Conservation (phyloP, 2,888 invertebrate species). For the Apamea monoglypha region DNA sequence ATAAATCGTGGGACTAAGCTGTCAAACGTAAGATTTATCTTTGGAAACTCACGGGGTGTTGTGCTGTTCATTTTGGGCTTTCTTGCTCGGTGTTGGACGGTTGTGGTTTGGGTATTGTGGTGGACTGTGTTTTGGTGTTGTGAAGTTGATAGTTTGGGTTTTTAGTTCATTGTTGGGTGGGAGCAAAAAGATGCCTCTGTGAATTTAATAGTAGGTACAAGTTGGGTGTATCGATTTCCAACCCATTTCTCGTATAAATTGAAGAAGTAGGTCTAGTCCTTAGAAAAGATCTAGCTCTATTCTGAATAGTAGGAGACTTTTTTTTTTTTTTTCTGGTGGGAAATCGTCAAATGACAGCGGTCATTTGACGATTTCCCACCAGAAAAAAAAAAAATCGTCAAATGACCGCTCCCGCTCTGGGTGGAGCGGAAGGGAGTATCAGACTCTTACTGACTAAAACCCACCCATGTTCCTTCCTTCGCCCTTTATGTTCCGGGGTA, state of each 20-base stretch:
- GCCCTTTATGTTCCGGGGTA: too few relatives aligned
- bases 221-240: too few relatives aligned
- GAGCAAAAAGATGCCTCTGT: not conserved
- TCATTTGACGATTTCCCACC: too few relatives aligned
- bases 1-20: slow-evolving; percentile 64
- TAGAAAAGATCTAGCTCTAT: too few relatives aligned
- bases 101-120: slow-evolving; percentile 7
- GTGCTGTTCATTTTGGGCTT: slow-evolving; percentile 20
- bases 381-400: too few relatives aligned
- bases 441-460: too few relatives aligned
- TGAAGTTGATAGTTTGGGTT: not conserved
- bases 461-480: too few relatives aligned
- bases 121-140: slow-evolving; percentile 17
- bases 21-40: slow-evolving; percentile 66
- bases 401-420: too few relatives aligned
- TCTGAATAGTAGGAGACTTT: not conserved
- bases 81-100: slow-evolving; percentile 12
- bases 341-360: too few relatives aligned
- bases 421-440: too few relatives aligned
- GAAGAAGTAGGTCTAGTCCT: not conserved
- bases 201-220: too few relatives aligned
- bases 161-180: not conserved
- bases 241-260: not conserved
- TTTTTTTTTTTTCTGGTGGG: too few relatives aligned
- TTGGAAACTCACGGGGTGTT: slow-evolving; percentile 35